Evolutionary conservation across 2,888 invertebrate genomes (phyloP).

Genomic region (Cheilosia scutellata): DNA sequence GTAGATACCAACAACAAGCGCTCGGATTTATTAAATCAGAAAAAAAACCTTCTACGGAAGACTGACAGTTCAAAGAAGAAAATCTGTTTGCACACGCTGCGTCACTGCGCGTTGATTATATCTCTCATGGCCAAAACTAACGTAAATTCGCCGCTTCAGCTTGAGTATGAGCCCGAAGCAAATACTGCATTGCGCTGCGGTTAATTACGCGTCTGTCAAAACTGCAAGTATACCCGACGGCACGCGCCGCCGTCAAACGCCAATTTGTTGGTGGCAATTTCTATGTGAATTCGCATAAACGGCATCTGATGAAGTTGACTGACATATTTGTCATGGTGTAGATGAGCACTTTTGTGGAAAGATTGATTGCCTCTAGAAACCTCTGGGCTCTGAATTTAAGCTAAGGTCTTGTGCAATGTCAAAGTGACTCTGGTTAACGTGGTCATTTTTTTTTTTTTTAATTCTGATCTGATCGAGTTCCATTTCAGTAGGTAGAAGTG

Average conservation of each 20-base stretch:
- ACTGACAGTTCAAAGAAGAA: conserved; percentile 40
- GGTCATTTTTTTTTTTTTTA: too few species aligned
- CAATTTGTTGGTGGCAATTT: conserved; percentile 66
- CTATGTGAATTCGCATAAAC: conserved; percentile 42
- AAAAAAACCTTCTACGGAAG: conserved; percentile 31
- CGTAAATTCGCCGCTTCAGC: background rate
- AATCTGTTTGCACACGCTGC: conserved; percentile 15
- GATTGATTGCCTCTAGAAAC: conserved; percentile 32
- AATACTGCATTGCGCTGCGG: conserved; percentile 34
- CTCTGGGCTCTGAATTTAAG: conserved; percentile 20
- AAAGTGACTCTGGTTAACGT: background rate
- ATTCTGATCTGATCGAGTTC: too few species aligned
- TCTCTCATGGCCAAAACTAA: conserved; percentile 6
- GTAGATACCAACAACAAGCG: background rate
- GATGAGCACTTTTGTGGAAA: conserved; percentile 3
- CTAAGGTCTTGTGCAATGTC: background rate
- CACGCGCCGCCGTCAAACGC: conserved; percentile 41
- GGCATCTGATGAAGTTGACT: conserved; percentile 51
- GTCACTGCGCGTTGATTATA: background rate
- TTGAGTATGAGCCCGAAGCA: conserved; percentile 17
- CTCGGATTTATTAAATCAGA: conserved; percentile 33
- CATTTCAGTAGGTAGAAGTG: background rate
- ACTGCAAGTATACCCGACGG: conserved; percentile 25
- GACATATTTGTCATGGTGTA: conserved; percentile 55
- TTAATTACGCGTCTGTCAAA: conserved; percentile 72